Percentiles rank a stretch among this genome's conserved stretches.
Evolutionary conservation across 2,888 invertebrate genomes (phyloP).

Genomic region (Macrophya annulata): DNA sequence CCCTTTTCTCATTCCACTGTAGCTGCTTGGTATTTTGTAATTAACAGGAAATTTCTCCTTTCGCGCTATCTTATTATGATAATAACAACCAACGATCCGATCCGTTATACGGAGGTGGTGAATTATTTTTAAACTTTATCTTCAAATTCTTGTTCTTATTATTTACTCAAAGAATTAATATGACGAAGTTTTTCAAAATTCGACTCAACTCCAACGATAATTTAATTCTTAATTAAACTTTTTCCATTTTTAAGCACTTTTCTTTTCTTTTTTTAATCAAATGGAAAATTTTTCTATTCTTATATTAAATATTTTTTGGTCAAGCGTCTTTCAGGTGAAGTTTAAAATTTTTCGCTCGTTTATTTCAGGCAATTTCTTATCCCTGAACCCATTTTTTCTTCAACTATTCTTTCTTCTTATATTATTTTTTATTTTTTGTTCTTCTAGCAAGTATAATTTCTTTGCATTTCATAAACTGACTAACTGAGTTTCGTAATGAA

Average conservation of each 20-base stretch:
- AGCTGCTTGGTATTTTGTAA: slow-evolving; percentile 70
- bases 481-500: slow-evolving; percentile 77
- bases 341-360: background rate
- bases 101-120: background rate
- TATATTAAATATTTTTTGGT: background rate
- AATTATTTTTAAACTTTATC: slow-evolving; percentile 43
- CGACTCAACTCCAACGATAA: background rate
- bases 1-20: slow-evolving; percentile 64
- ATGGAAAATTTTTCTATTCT: background rate
- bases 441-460: slow-evolving; percentile 21
- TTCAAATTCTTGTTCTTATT: slow-evolving; percentile 8
- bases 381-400: background rate
- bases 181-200: background rate
- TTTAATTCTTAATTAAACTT: background rate
- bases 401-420: no score
- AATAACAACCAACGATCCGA: slow-evolving; percentile 16
- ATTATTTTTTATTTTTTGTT: background rate
- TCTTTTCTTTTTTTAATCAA: background rate
- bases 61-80: slow-evolving; percentile 38
- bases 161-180: background rate
- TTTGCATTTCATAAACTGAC: slow-evolving; percentile 48
- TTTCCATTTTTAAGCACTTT: background rate
- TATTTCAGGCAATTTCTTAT: slow-evolving; percentile 1
- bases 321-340: background rate
- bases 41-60: slow-evolving; percentile 69